These are phyloP conservation scores for Pseudomyrmex sp. DNA, from an alignment of 1,140 invertebrate genomes.

Conservation along the genomic window DNA sequence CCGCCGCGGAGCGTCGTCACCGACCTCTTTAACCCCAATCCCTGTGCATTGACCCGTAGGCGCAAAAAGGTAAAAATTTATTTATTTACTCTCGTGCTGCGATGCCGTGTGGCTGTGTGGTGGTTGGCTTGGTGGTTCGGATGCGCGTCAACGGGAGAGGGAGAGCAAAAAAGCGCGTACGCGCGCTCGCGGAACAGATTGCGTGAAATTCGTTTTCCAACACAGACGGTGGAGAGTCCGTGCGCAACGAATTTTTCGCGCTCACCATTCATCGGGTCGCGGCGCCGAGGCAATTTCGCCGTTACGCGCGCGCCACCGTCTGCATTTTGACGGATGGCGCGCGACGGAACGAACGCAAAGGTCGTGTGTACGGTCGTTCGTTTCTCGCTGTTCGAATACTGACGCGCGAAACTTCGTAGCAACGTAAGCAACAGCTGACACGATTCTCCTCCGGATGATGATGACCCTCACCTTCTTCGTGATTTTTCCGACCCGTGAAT, in stretches of 20 bases:
- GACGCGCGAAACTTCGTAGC: not conserved
- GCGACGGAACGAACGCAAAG: not conserved
- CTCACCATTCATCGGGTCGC: not conserved
- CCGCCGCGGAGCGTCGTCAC: slow-evolving; percentile 95
- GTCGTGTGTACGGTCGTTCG: not conserved
- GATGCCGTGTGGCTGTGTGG: slow-evolving; percentile 33
- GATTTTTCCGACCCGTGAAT: not conserved
- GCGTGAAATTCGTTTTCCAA: slow-evolving; percentile 30
- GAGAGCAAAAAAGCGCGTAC: too few species aligned
- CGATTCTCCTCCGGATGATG: not conserved
- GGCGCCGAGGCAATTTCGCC: slow-evolving; percentile 18
- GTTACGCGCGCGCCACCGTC: not conserved
- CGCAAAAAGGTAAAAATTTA: slow-evolving; percentile 79
- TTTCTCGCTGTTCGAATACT: not conserved
- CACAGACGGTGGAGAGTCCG: not conserved
- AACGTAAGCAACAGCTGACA: slow-evolving; percentile 12
- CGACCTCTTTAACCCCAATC: slow-evolving; percentile 95
- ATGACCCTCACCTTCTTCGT: not conserved
- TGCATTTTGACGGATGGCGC: slow-evolving; percentile 41
- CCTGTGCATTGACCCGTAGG: slow-evolving; percentile 86
- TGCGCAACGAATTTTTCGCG: slow-evolving; percentile 4
- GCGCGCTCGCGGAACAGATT: slow-evolving; percentile 16
- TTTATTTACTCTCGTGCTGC: slow-evolving; percentile 77
- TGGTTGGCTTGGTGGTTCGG: slow-evolving; percentile 39
- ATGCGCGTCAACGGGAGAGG: slow-evolving; percentile 17